Conservation (phyloP, 2,888 invertebrate genomes). For the Carterocephalus palaemon region DNA sequence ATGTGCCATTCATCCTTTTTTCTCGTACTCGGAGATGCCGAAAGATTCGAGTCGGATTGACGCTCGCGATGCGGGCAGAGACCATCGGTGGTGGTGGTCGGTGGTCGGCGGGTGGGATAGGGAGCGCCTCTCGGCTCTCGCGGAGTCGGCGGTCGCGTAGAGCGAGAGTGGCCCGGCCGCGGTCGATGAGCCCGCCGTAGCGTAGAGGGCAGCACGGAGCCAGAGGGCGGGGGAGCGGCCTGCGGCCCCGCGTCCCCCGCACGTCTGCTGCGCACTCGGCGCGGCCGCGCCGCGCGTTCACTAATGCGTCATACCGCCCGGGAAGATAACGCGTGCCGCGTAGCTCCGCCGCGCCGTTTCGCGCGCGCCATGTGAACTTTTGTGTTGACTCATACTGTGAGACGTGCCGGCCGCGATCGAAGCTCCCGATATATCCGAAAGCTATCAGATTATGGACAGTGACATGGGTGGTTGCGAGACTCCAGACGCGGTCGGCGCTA, state of each 20-base stretch:
- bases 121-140: constrained; percentile 47
- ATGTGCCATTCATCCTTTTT: constrained; percentile 10
- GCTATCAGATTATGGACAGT: constrained; percentile 53
- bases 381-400: constrained; percentile 56
- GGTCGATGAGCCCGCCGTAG: constrained; percentile 76
- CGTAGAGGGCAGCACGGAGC: constrained; percentile 59
- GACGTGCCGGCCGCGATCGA: constrained; percentile 31
- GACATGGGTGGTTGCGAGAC: constrained; percentile 57
- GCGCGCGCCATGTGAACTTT: constrained; percentile 74
- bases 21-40: not conserved
- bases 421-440: constrained; percentile 30
- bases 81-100: constrained; percentile 22
- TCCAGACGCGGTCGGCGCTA: constrained; percentile 45
- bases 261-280: constrained; percentile 65
- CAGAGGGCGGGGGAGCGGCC: constrained; percentile 50
- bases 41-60: constrained; percentile 7
- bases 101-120: constrained; percentile 37
- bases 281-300: constrained; percentile 73
- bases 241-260: constrained; percentile 45
- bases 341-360: constrained; percentile 43
- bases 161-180: constrained; percentile 58
- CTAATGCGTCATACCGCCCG: constrained; percentile 75
- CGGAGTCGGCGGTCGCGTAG: too few species aligned
- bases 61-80: constrained; percentile 15
- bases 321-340: constrained; percentile 58